Percentiles rank a stretch among this genome's conserved stretches.
phyloP scores from a whole-genome alignment of 2,888 invertebrate genomes.

The Spodoptera picta region DNA sequence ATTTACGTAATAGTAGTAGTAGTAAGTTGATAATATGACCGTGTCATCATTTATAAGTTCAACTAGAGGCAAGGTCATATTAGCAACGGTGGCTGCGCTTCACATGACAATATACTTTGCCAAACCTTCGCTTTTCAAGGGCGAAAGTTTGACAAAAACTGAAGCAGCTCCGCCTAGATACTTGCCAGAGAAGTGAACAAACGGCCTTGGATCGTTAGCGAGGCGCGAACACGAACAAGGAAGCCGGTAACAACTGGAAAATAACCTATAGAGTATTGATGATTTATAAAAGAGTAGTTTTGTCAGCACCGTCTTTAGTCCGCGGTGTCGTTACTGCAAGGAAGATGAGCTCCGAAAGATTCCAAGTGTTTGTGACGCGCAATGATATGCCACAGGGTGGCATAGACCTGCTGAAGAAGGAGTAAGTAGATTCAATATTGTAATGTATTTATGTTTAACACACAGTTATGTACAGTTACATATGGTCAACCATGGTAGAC shows the following conservation, averaged over 20 bases:
- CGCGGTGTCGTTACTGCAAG: conserved; percentile 58
- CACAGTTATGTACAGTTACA: no score
- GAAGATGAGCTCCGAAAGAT: conserved; percentile 78
- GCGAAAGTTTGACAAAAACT: conserved; percentile 62
- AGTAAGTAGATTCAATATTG: conserved; percentile 82
- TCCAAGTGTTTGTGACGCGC: conserved; percentile 90
- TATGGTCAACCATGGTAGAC: no score
- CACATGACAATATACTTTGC: conserved; percentile 80
- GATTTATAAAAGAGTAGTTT: conserved; percentile 70
- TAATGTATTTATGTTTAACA: no score
- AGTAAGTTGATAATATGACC: conserved; percentile 69
- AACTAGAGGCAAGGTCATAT: conserved; percentile 79
- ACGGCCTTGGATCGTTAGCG: conserved; percentile 60
- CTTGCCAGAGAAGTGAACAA: conserved; percentile 73
- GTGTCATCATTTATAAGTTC: conserved; percentile 78
- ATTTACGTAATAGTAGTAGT: conserved; percentile 47
- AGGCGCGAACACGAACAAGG: conserved; percentile 19
- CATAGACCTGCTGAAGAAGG: conserved; percentile 88
- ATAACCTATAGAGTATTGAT: conserved; percentile 63
- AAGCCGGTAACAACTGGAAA: conserved; percentile 59
- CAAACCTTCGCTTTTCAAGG: conserved; percentile 83
- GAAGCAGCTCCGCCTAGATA: conserved; percentile 75
- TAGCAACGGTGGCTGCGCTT: conserved; percentile 78
- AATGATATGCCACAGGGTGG: conserved; percentile 90
- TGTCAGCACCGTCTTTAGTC: conserved; percentile 59